Percentiles rank a stretch among this genome's conserved stretches.
These are phyloP conservation scores for Sitophilus oryzae DNA, from an alignment of 1,140 invertebrate species.

Conservation along the genomic window DNA sequence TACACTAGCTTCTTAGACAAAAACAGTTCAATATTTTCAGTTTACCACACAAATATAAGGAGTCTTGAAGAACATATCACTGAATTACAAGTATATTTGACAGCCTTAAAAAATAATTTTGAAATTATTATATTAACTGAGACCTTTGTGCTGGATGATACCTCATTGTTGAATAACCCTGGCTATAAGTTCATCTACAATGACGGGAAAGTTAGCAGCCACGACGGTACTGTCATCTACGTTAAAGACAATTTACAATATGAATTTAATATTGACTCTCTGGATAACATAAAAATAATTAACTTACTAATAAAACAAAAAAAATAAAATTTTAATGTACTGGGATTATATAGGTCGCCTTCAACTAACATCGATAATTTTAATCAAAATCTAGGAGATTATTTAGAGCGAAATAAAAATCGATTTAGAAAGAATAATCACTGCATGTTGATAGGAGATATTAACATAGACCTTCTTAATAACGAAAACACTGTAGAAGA, in stretches of 20 bases:
- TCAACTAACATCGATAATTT: neutral
- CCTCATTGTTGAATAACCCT: neutral
- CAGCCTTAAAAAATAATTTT: neutral
- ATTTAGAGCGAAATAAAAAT: neutral
- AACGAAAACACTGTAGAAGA: neutral
- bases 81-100: too few species aligned
- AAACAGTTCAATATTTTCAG: too few species aligned
- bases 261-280: neutral
- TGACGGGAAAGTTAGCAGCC: neutral
- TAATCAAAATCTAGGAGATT: neutral
- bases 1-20: too few species aligned
- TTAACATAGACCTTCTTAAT: constrained; percentile 1
- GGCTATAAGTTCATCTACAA: neutral
- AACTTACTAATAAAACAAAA: neutral
- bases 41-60: too few species aligned
- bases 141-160: neutral
- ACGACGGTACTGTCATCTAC: constrained; percentile 1
- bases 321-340: neutral
- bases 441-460: neutral
- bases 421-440: neutral
- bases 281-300: neutral
- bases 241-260: neutral
- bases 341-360: constrained; percentile 1
- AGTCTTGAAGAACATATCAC: too few species aligned
- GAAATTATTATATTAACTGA: constrained; percentile 1